Conservation (phyloP, 2,113 vertebrate species). For the Nyctibius bracteatus region DNA sequence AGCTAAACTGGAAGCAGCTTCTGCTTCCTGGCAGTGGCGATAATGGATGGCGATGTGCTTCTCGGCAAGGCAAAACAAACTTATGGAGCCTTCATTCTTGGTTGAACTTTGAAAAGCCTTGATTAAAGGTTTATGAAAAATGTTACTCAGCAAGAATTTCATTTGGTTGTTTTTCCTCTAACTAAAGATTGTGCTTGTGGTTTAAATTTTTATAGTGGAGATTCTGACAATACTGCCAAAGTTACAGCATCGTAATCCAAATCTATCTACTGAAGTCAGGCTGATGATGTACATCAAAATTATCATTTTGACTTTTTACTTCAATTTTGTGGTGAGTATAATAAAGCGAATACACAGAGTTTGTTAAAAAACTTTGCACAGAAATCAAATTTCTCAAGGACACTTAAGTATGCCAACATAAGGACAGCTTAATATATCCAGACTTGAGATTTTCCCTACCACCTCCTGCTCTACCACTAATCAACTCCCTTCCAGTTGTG, state of each 20-base stretch:
- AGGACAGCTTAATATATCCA: neutral
- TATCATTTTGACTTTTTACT: neutral
- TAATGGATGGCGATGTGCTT: neutral
- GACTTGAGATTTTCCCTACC: neutral
- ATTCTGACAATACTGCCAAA: neutral
- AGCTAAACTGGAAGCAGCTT: neutral
- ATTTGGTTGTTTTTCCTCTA: neutral
- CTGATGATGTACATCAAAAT: neutral
- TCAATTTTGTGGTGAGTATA: neutral
- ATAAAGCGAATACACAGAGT: neutral
- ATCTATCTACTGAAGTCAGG: neutral
- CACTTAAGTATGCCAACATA: neutral
- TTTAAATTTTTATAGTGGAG: neutral
- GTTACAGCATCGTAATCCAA: neutral
- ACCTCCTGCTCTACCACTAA: neutral
- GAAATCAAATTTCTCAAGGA: neutral
- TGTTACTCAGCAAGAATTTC: neutral
- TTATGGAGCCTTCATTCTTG: neutral
- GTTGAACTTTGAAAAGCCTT: neutral
- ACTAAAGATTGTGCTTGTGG: neutral
- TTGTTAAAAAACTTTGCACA: neutral
- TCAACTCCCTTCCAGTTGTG: neutral
- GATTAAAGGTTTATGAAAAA: neutral
- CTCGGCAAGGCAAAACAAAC: neutral
- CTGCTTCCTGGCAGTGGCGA: neutral